These are phyloP conservation scores for Macrostomum lignano DNA, from an alignment of 1,140 invertebrate genomes.

Conservation along the genomic window DNA sequence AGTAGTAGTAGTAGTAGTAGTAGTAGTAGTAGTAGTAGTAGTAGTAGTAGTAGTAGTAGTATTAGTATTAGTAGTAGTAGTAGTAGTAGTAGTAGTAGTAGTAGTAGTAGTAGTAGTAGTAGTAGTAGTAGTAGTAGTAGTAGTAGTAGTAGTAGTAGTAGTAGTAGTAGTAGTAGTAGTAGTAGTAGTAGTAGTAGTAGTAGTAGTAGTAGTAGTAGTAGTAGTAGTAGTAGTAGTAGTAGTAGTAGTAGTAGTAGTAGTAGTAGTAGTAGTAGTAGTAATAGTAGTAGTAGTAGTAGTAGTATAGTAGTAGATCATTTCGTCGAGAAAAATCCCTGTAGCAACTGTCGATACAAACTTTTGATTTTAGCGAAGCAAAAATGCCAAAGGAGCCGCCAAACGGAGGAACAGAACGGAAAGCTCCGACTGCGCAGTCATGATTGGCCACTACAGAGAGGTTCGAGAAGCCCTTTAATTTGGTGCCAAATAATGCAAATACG, in stretches of 20 bases:
- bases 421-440: no score
- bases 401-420: no score
- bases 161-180: slow-evolving; percentile 1
- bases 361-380: no score
- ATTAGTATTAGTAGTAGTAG: slow-evolving; percentile 3
- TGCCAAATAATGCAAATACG: no score
- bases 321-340: no score
- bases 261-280: slow-evolving; percentile 1
- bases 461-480: no score
- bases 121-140: slow-evolving; percentile 4
- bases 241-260: slow-evolving; percentile 2
- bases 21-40: slow-evolving; percentile 4
- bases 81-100: slow-evolving; percentile 1
- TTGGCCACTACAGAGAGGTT: no score
- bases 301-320: slow-evolving; percentile 3
- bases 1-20: slow-evolving; percentile 4
- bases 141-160: slow-evolving; percentile 1
- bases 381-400: no score
- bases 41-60: slow-evolving; percentile 3
- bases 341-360: no score
- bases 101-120: slow-evolving; percentile 3
- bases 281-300: slow-evolving; percentile 3
- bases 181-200: slow-evolving; percentile 4
- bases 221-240: slow-evolving; percentile 3
- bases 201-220: slow-evolving; percentile 4